Evolutionary conservation across 2,797 vertebrate genomes (phyloP).

Genomic region (Cuculus canorus): DNA sequence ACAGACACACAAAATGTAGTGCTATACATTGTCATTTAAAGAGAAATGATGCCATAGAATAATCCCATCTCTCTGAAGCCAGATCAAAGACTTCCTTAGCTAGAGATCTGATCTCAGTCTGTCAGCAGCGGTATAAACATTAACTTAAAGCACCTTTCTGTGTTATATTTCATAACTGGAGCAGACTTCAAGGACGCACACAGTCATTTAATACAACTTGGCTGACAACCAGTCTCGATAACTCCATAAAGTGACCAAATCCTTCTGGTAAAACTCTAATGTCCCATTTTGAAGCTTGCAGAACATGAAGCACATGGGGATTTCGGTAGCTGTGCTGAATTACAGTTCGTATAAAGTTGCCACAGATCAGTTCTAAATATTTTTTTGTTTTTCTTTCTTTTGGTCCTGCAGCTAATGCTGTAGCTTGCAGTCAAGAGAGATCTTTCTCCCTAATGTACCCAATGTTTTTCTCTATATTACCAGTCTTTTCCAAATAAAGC

Average conservation of each 20-base stretch:
- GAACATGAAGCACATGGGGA: background rate
- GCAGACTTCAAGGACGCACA: background rate
- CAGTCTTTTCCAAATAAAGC: background rate
- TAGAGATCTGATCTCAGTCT: constrained; percentile 18
- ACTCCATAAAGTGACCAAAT: background rate
- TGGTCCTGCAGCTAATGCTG: background rate
- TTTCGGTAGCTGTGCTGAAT: background rate
- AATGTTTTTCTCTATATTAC: background rate
- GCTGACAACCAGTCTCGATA: background rate
- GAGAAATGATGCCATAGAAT: background rate
- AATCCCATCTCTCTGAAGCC: background rate
- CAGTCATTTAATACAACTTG: background rate
- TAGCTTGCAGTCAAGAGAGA: background rate
- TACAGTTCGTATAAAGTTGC: background rate
- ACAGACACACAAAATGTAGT: background rate
- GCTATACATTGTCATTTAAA: background rate
- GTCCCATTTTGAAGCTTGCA: background rate
- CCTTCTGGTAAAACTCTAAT: background rate
- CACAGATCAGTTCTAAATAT: background rate
- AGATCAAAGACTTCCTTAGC: background rate
- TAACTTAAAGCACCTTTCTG: constrained; percentile 11
- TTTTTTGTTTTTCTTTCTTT: background rate
- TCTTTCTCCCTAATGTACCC: background rate
- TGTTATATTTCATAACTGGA: constrained; percentile 21
- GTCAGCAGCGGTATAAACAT: constrained; percentile 17